phyloP scores from a whole-genome alignment of 2,797 vertebrate genomes.

The Syndactyla subalaris region DNA sequence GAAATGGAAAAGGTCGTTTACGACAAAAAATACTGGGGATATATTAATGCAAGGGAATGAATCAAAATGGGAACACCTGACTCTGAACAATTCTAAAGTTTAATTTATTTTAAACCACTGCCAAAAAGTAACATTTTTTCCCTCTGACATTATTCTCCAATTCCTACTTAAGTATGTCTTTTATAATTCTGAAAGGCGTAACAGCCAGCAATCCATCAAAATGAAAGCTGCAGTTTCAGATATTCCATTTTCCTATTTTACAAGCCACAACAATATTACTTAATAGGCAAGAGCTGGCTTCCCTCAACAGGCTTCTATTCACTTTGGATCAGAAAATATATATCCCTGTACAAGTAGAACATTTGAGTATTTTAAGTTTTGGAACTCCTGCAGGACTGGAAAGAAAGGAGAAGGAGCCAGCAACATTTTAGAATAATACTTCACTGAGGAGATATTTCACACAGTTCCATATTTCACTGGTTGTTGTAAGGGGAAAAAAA shows the following conservation, averaged over 20 bases:
- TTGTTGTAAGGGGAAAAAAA: neutral
- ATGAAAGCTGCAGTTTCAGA: conserved; percentile 1
- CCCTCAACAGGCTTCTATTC: neutral
- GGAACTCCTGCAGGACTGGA: neutral
- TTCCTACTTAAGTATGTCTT: conserved; percentile 54
- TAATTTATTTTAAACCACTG: conserved; percentile 55
- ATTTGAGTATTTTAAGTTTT: conserved; percentile 35
- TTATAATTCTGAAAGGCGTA: conserved; percentile 48
- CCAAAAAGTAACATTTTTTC: conserved; percentile 42
- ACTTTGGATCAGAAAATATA: conserved; percentile 3
- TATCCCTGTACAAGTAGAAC: conserved; percentile 11
- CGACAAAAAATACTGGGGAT: neutral
- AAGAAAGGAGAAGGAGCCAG: neutral
- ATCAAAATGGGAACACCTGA: conserved; percentile 33
- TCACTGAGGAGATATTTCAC: neutral
- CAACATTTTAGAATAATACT: conserved; percentile 11
- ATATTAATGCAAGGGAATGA: conserved; percentile 30
- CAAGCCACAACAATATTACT: conserved; percentile 21
- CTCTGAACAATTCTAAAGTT: conserved; percentile 29
- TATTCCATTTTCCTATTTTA: conserved; percentile 26
- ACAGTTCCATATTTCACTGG: neutral
- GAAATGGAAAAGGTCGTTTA: conserved; percentile 27
- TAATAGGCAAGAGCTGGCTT: conserved; percentile 39
- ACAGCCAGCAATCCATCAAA: conserved; percentile 53
- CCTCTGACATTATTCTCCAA: conserved; percentile 18